These are phyloP conservation scores for Pachyramphus minor DNA, from an alignment of 2,113 vertebrate genomes.

Conservation along the genomic window DNA sequence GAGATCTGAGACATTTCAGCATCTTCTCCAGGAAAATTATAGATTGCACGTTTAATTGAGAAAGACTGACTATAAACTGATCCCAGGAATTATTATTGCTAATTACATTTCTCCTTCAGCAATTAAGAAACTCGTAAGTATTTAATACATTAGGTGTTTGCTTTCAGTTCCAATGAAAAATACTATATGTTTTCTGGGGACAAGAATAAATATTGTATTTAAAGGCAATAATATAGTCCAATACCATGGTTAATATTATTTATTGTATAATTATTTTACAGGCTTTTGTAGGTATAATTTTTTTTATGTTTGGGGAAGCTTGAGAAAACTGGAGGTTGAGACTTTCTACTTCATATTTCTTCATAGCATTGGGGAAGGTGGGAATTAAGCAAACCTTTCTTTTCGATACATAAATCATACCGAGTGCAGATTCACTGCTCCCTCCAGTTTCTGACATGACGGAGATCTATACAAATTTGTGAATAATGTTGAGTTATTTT, in stretches of 20 bases:
- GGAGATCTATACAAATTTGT: background rate
- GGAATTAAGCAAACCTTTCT: background rate
- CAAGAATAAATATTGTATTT: background rate
- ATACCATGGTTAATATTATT: background rate
- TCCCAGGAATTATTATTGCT: conserved; percentile 18
- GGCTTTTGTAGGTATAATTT: background rate
- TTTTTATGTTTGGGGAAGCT: background rate
- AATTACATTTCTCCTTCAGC: conserved; percentile 1
- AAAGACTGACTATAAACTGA: conserved; percentile 41
- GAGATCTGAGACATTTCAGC: conserved; percentile 1
- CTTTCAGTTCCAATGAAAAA: background rate
- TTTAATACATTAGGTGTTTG: conserved; percentile 1
- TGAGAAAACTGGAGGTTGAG: background rate
- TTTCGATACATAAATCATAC: background rate
- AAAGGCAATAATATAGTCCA: background rate
- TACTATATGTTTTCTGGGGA: background rate
- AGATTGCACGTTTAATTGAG: conserved; percentile 26
- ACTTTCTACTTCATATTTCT: background rate
- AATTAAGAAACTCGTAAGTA: conserved; percentile 33
- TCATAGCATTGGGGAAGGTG: background rate
- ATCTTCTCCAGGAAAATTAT: conserved; percentile 26
- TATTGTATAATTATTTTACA: background rate
- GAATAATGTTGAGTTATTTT: background rate
- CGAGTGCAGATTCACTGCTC: background rate
- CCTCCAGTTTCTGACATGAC: background rate